Evolutionary conservation across 1,140 invertebrate species (phyloP), one percentile per base, ranked within the genome.

Genomic region (Drosophila azteca): DNA sequence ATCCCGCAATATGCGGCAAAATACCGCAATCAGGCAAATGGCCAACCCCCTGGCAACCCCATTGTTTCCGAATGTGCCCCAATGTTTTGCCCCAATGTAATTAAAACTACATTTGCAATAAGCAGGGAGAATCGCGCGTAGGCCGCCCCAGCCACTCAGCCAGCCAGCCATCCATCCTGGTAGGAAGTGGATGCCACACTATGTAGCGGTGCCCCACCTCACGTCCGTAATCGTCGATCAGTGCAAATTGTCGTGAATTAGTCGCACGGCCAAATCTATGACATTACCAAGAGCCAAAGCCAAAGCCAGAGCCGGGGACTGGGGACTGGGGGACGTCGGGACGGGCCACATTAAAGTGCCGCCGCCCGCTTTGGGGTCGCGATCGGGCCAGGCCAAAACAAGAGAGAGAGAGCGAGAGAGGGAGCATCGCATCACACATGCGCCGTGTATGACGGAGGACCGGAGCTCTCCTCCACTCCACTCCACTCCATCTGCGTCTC

Each of bases 371-470:
- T 57, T 63, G 69, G 41, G 49, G 60, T 65, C 70, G 52, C 35
- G 22, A 52, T 74, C 61, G 60, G 53, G 53, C 53, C 46, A 53
- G 49, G 74, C 71, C 71, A 74, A 57, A 54, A 63, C 41, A 35
- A 52, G 9, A 53, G 17, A 53, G 31, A 22, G 24, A 4, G 9
- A 35, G 22, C n/a, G 22, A 43, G 41, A 41, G 51, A 54, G 59
- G 57, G 58, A 77, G 87, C 83, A 79, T 88, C 83, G 88, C 83
- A 88, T 88, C 79, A 83, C 83, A 77, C 83, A 88, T 88, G 88
- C 83, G 83, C 77, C 82, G 74, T 87, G 78, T 85, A 81, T 77
- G 82, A 85, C 77, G 73, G 35, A 35, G 39, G n/a, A n/a, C n/a
- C n/a, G n/a, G 41, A 35, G 17, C 48, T 39, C 35, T 39, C 35